A percentile compares a stretch with the other conserved stretches of the same genome.
These are phyloP conservation scores for Pammene aurita DNA, from an alignment of 2,888 invertebrate species.

Conservation along the genomic window DNA sequence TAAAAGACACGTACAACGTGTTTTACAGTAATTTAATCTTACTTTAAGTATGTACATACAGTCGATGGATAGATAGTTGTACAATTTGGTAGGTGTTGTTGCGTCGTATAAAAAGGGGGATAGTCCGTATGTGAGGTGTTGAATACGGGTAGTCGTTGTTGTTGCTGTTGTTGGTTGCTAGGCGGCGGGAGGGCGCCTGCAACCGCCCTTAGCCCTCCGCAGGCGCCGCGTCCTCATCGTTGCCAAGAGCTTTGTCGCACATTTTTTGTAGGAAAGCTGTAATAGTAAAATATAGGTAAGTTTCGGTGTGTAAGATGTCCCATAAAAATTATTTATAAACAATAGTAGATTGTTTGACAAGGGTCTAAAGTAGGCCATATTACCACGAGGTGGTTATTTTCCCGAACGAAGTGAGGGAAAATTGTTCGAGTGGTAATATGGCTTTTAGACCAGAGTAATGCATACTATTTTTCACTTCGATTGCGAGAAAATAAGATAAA, in stretches of 20 bases:
- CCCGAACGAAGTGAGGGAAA: too few relatives aligned
- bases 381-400: too few relatives aligned
- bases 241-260: conserved; percentile 81
- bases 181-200: conserved; percentile 45
- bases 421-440: too few relatives aligned
- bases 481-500: too few relatives aligned
- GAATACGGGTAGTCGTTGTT: conserved; percentile 57
- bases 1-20: conserved; percentile 81
- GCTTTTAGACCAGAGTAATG: too few relatives aligned
- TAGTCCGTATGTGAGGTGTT: conserved; percentile 74
- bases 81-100: conserved; percentile 68
- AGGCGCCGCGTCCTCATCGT: conserved; percentile 61
- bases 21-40: conserved; percentile 82
- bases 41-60: conserved; percentile 80
- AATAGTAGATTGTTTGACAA: too few relatives aligned
- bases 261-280: conserved; percentile 94
- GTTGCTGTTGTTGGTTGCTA: conserved; percentile 48
- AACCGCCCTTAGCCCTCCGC: conserved; percentile 63
- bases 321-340: too few relatives aligned
- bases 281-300: conserved; percentile 44
- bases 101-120: conserved; percentile 72
- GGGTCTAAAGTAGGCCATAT: too few relatives aligned
- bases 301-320: background rate
- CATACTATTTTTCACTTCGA: too few relatives aligned
- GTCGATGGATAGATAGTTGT: conserved; percentile 67